Evolutionary conservation across 2,888 invertebrate genomes (phyloP), one percentile per base, ranked within the genome.

Genomic region (Magallana nippona): DNA sequence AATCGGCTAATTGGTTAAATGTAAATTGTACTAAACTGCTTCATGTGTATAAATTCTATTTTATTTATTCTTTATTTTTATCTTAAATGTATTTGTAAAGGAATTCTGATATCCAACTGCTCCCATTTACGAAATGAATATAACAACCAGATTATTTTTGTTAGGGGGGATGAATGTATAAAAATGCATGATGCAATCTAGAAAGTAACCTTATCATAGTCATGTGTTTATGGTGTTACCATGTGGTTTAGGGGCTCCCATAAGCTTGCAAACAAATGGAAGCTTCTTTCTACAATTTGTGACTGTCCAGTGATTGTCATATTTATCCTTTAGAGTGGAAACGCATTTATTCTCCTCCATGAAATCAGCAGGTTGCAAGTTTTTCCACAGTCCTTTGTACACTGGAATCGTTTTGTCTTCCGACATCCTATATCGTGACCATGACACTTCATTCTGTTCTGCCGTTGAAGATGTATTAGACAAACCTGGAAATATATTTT

Each of bases 201-300:
- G 8, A 44, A 44, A 44, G 8, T 44, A 5, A 5, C 8, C 8
- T 44, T 44, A 44, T 44, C 44, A 44, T 8, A 44, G 44, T 44
- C 44, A 44, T 44, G 44, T 44, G 44, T 44, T 8, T 44, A 44
- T 44, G 44, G 44, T 44, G 10, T 27, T 55, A 78, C 78, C 56
- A 17, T 44, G 19, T n/a, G 78, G 55, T 10, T 78, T 17, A 3
- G 83, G 82, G n/a, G 71, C 63, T 57, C 83, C 83, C n/a, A 60
- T 56, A 19, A 55, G 27, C 63, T 83, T 83, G 58, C 85, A 85
- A 55, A 85, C 44, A 63, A 85, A 85, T 58, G 85, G 85, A 32
- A 85, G 62, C 32, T 78, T 81, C 44, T n/a, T 56, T 55, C 56
- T 63, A 56, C 84, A 84, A 19, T 83, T 79, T 78, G 19, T 79